A percentile compares a stretch with the other conserved stretches of the same genome.
Conservation (phyloP, 2,113 vertebrate genomes). For the Oenanthe melanoleuca region DNA sequence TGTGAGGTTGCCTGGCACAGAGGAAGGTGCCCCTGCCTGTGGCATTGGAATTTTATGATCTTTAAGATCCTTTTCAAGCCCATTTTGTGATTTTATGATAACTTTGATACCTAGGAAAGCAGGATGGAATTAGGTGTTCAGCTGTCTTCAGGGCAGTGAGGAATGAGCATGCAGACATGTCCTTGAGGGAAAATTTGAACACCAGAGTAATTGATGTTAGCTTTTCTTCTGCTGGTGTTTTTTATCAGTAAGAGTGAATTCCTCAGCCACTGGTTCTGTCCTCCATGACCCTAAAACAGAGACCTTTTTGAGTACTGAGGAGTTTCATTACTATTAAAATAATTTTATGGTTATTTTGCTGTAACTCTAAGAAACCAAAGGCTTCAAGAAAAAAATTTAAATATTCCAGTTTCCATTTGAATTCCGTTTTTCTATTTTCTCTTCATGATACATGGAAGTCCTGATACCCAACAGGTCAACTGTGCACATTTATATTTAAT, state of each 20-base stretch:
- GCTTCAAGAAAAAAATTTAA: neutral
- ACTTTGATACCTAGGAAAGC: neutral
- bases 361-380: neutral
- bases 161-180: neutral
- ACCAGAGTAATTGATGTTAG: neutral
- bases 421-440: neutral
- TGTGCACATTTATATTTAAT: constrained; percentile 54
- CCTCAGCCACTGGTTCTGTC: neutral
- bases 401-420: neutral
- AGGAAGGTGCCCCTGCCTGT: neutral
- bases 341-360: neutral
- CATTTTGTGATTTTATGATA: neutral
- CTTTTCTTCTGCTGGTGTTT: neutral
- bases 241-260: neutral
- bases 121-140: neutral
- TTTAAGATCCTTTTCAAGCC: neutral
- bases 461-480: neutral
- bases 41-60: neutral
- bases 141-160: neutral
- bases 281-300: neutral
- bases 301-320: neutral
- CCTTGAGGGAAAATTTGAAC: neutral
- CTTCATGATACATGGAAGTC: neutral
- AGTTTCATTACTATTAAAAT: neutral
- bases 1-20: neutral